A percentile compares a stretch with the other conserved stretches of the same genome.
These are phyloP conservation scores for Tachina grossa DNA, from an alignment of 2,888 invertebrate species.

Conservation along the genomic window DNA sequence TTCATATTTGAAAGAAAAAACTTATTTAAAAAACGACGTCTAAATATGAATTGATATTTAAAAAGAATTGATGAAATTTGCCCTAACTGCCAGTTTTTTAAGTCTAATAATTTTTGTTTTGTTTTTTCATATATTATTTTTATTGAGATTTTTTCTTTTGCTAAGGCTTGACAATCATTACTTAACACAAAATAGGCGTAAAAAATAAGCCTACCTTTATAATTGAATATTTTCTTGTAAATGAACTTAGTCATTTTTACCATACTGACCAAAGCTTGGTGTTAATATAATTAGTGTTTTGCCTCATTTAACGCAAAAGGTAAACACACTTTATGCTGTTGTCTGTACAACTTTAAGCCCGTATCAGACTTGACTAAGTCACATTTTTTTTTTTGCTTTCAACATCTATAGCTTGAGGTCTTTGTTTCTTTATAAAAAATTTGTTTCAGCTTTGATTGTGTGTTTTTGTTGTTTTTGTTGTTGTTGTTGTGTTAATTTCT, in stretches of 20 bases:
- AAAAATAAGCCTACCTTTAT: neutral
- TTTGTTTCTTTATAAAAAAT: neutral
- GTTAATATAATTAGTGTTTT: slow-evolving; percentile 54
- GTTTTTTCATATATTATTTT: too few species aligned
- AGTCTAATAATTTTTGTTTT: too few species aligned
- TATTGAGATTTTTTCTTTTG: too few species aligned
- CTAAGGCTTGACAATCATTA: too few species aligned
- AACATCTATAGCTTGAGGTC: neutral
- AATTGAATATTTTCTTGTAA: neutral
- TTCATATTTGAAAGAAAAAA: too few species aligned
- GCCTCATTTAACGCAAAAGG: neutral
- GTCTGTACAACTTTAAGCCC: slow-evolving; percentile 8
- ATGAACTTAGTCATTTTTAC: slow-evolving; percentile 27
- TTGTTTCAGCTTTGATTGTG: slow-evolving; percentile 11
- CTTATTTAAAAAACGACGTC: too few species aligned
- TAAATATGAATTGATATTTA: too few species aligned
- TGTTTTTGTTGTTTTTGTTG: too few species aligned
- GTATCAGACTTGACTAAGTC: slow-evolving; percentile 34
- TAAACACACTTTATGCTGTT: neutral
- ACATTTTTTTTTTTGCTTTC: neutral
- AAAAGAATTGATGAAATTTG: too few species aligned
- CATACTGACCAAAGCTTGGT: neutral
- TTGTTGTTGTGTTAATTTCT: neutral
- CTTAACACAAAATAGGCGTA: too few species aligned
- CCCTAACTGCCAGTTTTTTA: too few species aligned